phyloP scores from a whole-genome alignment of 2,888 invertebrate species.

The Gortyna flavago region DNA sequence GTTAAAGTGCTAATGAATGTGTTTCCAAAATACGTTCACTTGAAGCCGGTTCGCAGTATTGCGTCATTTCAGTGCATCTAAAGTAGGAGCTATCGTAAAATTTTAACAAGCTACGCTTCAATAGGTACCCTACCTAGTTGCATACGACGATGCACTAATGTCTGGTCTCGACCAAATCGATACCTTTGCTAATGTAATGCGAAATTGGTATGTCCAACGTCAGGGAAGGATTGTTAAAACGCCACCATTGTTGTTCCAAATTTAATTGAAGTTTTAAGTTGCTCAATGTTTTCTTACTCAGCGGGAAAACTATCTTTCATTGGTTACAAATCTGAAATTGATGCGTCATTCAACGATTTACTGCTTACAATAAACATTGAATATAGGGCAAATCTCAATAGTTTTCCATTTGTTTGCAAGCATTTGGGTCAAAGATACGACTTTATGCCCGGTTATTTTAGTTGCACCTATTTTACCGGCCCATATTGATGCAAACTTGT shows the following conservation, averaged over 20 bases:
- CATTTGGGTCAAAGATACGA: slow-evolving; percentile 63
- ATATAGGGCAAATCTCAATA: slow-evolving; percentile 55
- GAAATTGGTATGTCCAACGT: slow-evolving; percentile 8
- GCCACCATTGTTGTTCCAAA: slow-evolving; percentile 8
- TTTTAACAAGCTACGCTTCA: slow-evolving; percentile 59
- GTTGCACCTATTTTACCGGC: slow-evolving; percentile 51
- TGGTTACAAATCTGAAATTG: slow-evolving; percentile 17
- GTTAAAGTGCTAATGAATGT: slow-evolving; percentile 24
- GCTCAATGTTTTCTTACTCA: background rate
- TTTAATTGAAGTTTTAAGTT: background rate
- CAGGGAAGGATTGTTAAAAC: background rate
- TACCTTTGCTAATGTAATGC: slow-evolving; percentile 39
- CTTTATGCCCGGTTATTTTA: slow-evolving; percentile 59
- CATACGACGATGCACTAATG: slow-evolving; percentile 34
- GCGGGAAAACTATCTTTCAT: slow-evolving; percentile 2
- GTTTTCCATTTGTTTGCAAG: slow-evolving; percentile 49
- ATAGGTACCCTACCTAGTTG: slow-evolving; percentile 43
- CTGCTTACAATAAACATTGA: slow-evolving; percentile 30
- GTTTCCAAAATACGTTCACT: slow-evolving; percentile 52
- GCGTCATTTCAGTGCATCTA: slow-evolving; percentile 54
- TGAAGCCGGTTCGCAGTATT: slow-evolving; percentile 47
- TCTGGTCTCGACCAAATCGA: slow-evolving; percentile 47
- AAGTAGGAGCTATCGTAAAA: slow-evolving; percentile 57
- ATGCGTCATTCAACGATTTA: slow-evolving; percentile 35
- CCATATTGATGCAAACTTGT: slow-evolving; percentile 45